Evolutionary conservation across 2,113 vertebrate genomes (phyloP), one percentile per base, ranked within the genome.

Genomic region (Lota lota): DNA sequence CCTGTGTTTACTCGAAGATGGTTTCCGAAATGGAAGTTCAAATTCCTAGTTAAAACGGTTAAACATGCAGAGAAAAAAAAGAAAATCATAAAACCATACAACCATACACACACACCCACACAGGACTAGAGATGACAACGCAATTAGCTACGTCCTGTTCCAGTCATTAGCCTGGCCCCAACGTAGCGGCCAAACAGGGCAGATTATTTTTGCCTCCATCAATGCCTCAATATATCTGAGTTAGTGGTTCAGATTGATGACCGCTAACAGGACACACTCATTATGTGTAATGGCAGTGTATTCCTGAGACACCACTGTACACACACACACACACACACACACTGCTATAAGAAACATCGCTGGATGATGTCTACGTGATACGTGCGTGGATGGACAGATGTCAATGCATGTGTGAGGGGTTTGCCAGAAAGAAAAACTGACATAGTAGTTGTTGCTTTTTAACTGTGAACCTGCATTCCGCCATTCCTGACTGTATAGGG

Each of bases 91-190:
- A 69, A 28, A 68, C 64, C 62, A 72, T 20, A 50, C 1, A 10
- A 22, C 28, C 70, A 64, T 11, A 63, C 22, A 57, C 59, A 74
- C 61, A 51, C 54, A 12, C 54, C 19, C 64, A 75, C 20, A 72
- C 75, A 79, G 75, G 28, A 76, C 5, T 22, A 60, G 69, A 81
- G 83, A 85, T 86, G 83, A 89, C 76, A 74, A 78, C 6, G 10
- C 40, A 81, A 88, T 89, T 86, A 87, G 75, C 72, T 28, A 66
- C 76, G 85, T 87, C 82, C 82, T 76, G 85, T 88, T 85, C 86
- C 82, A 80, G 76, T 80, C 75, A 82, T 84, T 87, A 81, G 75
- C 70, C 74, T 71, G 73, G 83, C 79, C 79, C 82, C 19, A 64
- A 17, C 12, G 4, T 68, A 74, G 74, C 62, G 67, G 40, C 59